Evolutionary conservation across 2,113 vertebrate species (phyloP).

Genomic region (Mirza zaza): DNA sequence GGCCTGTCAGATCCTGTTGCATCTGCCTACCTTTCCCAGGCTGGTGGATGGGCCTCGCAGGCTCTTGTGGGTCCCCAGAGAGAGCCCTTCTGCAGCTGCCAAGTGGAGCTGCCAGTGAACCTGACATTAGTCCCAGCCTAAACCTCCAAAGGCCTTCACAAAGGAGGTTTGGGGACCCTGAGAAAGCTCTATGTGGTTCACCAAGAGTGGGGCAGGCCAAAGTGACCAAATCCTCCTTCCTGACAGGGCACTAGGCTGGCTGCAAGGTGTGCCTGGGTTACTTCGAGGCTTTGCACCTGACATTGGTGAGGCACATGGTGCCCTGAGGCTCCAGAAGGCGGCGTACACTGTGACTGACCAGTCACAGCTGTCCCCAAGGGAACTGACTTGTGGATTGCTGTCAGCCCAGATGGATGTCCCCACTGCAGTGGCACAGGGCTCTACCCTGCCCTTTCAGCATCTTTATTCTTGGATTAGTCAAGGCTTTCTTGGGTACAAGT

Average conservation of each 20-base stretch:
- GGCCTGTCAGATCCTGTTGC: constrained; percentile 43
- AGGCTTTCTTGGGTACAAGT: not conserved
- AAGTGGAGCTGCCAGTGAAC: not conserved
- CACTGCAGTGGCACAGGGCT: not conserved
- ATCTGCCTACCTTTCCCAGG: not conserved
- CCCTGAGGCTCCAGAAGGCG: not conserved
- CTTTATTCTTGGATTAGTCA: constrained; percentile 18
- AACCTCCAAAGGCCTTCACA: not conserved
- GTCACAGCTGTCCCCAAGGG: not conserved
- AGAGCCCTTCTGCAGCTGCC: not conserved
- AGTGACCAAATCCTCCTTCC: not conserved
- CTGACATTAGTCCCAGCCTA: not conserved
- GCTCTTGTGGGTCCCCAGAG: not conserved
- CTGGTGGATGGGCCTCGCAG: not conserved
- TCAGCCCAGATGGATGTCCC: not conserved
- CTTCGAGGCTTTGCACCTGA: not conserved
- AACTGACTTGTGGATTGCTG: not conserved
- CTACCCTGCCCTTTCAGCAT: not conserved
- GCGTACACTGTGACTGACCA: not conserved
- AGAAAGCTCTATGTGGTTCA: not conserved
- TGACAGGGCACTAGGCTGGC: not conserved
- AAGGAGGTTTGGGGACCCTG: not conserved
- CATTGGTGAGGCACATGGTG: not conserved
- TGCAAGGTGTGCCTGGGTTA: not conserved
- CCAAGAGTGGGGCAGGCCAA: not conserved